These are phyloP conservation scores for Muschampia plurimacula DNA, from an alignment of 2,888 invertebrate species.

Conservation along the genomic window DNA sequence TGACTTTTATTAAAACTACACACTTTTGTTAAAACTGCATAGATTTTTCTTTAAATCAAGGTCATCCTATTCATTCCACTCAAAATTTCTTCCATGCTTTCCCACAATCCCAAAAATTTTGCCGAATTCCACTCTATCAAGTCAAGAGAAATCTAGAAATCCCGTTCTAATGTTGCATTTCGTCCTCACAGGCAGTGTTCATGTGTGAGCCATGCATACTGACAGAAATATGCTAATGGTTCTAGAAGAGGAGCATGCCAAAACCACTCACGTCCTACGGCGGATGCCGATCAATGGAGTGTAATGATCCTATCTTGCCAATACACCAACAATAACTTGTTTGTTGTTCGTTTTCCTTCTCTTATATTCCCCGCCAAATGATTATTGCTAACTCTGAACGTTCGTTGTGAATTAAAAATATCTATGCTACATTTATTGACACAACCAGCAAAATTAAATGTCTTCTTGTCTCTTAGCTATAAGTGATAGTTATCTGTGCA, in stretches of 20 bases:
- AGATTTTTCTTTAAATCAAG: no score
- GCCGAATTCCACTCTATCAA: background rate
- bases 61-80: no score
- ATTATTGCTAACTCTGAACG: background rate
- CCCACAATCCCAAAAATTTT: no score
- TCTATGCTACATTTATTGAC: background rate
- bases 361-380: background rate
- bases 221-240: slow-evolving; percentile 71
- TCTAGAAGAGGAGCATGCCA: slow-evolving; percentile 59
- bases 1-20: no score
- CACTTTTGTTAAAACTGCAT: no score
- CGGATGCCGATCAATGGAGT: slow-evolving; percentile 60
- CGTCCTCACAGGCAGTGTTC: slow-evolving; percentile 11
- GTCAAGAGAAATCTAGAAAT: background rate
- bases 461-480: background rate
- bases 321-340: slow-evolving; percentile 47
- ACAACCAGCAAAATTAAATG: no score
- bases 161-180: slow-evolving; percentile 13
- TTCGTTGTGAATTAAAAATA: background rate
- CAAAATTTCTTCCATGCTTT: no score
- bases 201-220: slow-evolving; percentile 16
- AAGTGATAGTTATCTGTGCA: no score
- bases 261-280: slow-evolving; percentile 60
- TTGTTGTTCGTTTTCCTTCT: background rate
- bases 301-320: slow-evolving; percentile 48